Conservation (phyloP, 2,797 vertebrate species). For the Falco rusticolus region DNA sequence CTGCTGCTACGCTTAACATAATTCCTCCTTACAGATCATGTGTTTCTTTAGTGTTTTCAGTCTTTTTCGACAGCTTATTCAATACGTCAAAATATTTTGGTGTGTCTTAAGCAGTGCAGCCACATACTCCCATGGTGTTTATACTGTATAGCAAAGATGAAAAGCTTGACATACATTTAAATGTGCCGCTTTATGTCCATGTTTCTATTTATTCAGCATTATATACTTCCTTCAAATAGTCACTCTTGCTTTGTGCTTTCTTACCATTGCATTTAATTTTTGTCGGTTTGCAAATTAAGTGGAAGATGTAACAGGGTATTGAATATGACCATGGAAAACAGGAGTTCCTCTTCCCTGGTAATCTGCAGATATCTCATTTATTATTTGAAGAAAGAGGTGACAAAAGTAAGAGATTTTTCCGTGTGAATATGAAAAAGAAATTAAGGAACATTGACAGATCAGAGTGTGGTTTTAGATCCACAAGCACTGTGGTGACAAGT, state of each 20-base stretch:
- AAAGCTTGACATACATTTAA: neutral
- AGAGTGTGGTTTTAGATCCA: neutral
- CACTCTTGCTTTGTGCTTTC: neutral
- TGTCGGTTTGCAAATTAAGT: neutral
- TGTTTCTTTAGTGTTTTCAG: neutral
- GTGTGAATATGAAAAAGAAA: neutral
- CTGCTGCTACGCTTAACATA: neutral
- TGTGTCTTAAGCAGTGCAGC: neutral
- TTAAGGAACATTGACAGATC: neutral
- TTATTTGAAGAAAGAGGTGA: neutral
- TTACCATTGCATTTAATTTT: neutral
- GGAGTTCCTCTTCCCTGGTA: neutral
- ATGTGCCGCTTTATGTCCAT: neutral
- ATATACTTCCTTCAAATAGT: neutral
- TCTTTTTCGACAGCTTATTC: neutral
- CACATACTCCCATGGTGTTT: neutral
- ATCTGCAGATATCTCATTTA: neutral
- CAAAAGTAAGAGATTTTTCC: neutral
- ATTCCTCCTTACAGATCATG: neutral
- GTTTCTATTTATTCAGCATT: neutral
- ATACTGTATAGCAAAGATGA: neutral
- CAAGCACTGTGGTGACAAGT: neutral
- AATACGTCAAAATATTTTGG: constrained; percentile 25
- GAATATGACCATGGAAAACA: neutral
- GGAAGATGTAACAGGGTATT: neutral